Conservation (phyloP, 2,888 invertebrate species). For the Azorinus chamasolen region DNA sequence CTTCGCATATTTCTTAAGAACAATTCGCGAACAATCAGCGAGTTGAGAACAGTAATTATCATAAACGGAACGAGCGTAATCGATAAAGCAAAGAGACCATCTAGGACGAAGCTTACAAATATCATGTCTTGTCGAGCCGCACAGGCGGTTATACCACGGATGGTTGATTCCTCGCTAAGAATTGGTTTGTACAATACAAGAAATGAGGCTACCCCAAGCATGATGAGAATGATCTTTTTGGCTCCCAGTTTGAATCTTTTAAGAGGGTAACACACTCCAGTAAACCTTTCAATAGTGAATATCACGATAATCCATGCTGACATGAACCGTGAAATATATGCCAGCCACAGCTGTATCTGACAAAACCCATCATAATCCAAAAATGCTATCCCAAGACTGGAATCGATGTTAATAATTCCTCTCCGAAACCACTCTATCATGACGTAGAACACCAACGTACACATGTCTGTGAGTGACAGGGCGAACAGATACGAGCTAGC, state of each 20-base stretch:
- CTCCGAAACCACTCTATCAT: constrained; percentile 82
- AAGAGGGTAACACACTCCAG: constrained; percentile 84
- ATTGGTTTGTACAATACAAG: constrained; percentile 82
- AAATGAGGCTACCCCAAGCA: constrained; percentile 68
- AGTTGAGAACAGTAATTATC: constrained; percentile 77
- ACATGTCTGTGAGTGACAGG: constrained; percentile 92
- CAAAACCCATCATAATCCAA: constrained; percentile 82
- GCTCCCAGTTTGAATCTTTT: constrained; percentile 68
- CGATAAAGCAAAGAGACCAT: constrained; percentile 73
- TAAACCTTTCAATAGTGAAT: constrained; percentile 84
- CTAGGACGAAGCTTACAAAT: constrained; percentile 74
- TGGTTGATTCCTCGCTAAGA: constrained; percentile 68
- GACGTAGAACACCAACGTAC: constrained; percentile 89
- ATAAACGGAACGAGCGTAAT: constrained; percentile 79
- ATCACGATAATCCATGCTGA: constrained; percentile 84
- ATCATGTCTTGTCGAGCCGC: constrained; percentile 53
- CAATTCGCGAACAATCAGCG: constrained; percentile 73
- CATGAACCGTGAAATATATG: constrained; percentile 85
- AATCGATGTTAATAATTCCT: constrained; percentile 67
- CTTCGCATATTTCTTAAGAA: constrained; percentile 62
- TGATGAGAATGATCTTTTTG: constrained; percentile 67
- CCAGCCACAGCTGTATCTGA: constrained; percentile 91
- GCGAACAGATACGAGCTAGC: constrained; percentile 93
- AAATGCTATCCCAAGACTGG: constrained; percentile 56
- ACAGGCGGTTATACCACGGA: constrained; percentile 60